Evolutionary conservation across 2,113 vertebrate genomes (phyloP).

Genomic region (Neomonachus schauinslandi): DNA sequence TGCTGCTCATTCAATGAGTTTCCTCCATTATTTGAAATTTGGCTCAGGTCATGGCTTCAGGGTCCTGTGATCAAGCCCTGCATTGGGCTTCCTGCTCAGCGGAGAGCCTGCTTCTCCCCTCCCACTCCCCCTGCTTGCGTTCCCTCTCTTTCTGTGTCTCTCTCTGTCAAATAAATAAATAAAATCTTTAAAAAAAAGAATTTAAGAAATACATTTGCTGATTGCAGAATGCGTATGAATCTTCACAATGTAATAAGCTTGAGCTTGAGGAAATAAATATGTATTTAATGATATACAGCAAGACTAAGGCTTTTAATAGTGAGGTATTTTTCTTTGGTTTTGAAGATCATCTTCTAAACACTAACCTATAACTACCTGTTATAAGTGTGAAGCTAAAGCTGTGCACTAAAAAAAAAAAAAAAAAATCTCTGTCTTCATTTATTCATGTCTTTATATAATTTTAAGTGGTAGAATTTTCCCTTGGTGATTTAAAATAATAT

Average conservation of each 20-base stretch:
- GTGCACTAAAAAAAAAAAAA: neutral
- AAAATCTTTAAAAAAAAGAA: neutral
- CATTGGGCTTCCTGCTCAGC: too few relatives aligned
- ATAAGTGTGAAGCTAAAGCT: neutral
- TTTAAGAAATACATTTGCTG: conserved; percentile 43
- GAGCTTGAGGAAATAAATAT: neutral
- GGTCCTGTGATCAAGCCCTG: too few relatives aligned
- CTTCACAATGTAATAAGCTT: conserved; percentile 24
- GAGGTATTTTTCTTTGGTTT: conserved; percentile 15
- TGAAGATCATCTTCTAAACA: neutral
- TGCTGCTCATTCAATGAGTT: neutral
- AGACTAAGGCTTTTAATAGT: neutral
- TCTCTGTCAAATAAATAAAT: too few relatives aligned
- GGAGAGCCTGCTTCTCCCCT: too few relatives aligned
- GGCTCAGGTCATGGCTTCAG: too few relatives aligned
- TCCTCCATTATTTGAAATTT: conserved; percentile 1
- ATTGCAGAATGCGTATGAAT: neutral
- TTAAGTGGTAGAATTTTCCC: neutral
- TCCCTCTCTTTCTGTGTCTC: too few relatives aligned
- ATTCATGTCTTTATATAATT: neutral
- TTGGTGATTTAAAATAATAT: neutral
- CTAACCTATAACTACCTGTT: neutral
- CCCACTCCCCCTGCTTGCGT: too few relatives aligned
- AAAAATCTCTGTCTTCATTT: neutral
- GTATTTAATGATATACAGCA: neutral